A percentile compares a stretch with the other conserved stretches of the same genome.
phyloP scores from a whole-genome alignment of 2,888 invertebrate genomes.

The Maniola hyperantus region DNA sequence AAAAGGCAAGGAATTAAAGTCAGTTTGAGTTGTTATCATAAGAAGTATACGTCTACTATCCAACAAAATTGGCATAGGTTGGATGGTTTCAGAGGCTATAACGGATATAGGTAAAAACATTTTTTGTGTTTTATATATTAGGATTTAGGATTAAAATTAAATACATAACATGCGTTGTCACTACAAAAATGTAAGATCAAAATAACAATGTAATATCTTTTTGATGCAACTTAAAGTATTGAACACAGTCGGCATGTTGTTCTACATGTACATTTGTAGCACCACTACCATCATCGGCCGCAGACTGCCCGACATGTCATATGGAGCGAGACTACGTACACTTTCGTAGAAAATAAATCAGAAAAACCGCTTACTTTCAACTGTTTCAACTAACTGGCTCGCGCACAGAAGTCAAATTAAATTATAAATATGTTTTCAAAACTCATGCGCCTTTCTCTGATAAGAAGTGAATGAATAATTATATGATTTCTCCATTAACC shows the following conservation, averaged over 20 bases:
- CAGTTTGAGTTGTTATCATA: no score
- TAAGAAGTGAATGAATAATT: not conserved
- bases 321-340: conserved; percentile 73
- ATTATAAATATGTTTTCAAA: not conserved
- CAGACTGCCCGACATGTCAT: conserved; percentile 70
- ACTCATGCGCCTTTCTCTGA: not conserved
- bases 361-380: conserved; percentile 61
- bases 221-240: not conserved
- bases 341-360: conserved; percentile 72
- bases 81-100: no score
- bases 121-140: no score
- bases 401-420: not conserved
- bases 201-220: not conserved
- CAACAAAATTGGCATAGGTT: no score
- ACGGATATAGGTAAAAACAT: no score
- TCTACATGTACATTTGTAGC: conserved; percentile 62
- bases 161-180: no score
- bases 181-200: no score
- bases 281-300: conserved; percentile 33
- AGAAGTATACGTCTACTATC: no score
- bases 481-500: no score
- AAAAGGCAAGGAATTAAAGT: no score
- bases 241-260: conserved; percentile 46
- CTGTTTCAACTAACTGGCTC: conserved; percentile 39
- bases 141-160: no score